Conservation (phyloP, 2,797 vertebrate genomes). For the Phrynocephalus guinanensis region DNA sequence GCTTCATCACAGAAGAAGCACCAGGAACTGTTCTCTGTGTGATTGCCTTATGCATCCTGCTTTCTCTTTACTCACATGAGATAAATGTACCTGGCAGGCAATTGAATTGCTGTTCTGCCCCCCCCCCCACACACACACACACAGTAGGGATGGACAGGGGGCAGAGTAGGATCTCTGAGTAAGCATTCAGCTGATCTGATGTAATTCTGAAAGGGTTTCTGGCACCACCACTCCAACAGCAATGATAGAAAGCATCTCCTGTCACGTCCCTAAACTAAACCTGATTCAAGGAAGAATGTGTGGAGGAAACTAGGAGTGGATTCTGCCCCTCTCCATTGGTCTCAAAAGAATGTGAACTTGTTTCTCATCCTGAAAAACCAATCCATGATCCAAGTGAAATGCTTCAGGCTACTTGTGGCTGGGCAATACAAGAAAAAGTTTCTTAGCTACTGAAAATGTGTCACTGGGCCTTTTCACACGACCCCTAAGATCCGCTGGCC, state of each 20-base stretch:
- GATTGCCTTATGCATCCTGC: neutral
- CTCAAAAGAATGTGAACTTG: neutral
- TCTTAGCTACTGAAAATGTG: no score
- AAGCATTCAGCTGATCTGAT: neutral
- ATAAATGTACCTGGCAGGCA: neutral
- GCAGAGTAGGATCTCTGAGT: neutral
- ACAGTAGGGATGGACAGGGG: neutral
- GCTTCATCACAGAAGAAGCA: neutral
- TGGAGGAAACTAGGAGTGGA: neutral
- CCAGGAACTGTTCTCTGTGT: neutral
- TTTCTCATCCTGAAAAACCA: neutral
- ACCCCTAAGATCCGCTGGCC: no score
- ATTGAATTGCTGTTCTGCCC: neutral
- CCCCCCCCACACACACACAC: no score
- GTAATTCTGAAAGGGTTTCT: neutral
- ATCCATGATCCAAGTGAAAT: neutral
- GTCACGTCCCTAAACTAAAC: neutral
- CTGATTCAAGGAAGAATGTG: neutral
- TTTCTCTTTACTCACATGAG: neutral
- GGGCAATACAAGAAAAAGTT: no score
- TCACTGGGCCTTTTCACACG: no score
- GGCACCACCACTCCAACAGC: neutral
- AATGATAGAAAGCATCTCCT: neutral
- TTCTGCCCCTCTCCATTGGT: neutral
- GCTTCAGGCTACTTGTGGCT: neutral